Conservation (phyloP, 2,797 vertebrate species). For the Acanthornis magna region DNA sequence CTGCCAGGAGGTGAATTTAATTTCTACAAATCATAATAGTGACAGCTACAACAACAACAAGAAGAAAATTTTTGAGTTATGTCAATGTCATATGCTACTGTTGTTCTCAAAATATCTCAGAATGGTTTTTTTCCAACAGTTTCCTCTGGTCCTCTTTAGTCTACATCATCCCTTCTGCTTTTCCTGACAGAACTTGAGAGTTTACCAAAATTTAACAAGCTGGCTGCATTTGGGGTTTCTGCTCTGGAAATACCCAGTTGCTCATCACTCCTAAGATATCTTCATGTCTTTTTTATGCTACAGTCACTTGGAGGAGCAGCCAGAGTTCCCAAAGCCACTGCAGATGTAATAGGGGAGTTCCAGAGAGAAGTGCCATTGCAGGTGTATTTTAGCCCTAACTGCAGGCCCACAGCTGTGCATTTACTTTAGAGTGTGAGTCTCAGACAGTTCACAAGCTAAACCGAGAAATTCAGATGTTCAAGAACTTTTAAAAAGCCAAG, state of each 20-base stretch:
- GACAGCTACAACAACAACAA: not conserved
- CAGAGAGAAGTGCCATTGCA: not conserved
- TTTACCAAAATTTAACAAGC: not conserved
- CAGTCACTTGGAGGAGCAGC: not conserved
- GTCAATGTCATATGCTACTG: not conserved
- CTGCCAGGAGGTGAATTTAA: not conserved
- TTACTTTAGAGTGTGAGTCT: not conserved
- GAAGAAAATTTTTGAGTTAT: not conserved
- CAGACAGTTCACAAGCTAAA: not conserved
- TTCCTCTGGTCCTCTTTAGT: not conserved
- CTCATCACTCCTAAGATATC: not conserved
- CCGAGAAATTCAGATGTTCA: not conserved
- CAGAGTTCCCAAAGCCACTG: not conserved
- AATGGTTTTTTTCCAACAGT: not conserved
- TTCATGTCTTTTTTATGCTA: not conserved
- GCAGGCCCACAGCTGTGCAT: not conserved
- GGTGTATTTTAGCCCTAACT: not conserved
- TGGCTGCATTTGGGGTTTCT: not conserved
- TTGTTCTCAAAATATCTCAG: not conserved
- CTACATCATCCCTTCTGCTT: not conserved
- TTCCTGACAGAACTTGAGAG: not conserved
- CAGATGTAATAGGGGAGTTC: not conserved
- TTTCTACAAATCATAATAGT: not conserved
- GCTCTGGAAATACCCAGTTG: slow-evolving; percentile 17
- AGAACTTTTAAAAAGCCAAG: not conserved